phyloP scores from a whole-genome alignment of 2,113 vertebrate species.

The Notarius quadriscutis region DNA sequence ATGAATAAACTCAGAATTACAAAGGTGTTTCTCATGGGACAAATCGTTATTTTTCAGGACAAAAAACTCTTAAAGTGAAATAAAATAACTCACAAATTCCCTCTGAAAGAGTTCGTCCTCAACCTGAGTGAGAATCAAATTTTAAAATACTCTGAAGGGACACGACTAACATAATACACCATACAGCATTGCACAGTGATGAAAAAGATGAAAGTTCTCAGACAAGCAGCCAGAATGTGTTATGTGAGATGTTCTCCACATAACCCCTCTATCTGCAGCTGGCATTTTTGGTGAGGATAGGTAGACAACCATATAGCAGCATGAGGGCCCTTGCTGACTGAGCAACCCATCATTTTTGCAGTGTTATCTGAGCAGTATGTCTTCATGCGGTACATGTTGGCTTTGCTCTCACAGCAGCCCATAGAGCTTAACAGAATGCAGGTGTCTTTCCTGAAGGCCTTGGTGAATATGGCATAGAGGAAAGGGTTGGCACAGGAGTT shows the following conservation, averaged over 20 bases:
- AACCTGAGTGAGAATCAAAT: background rate
- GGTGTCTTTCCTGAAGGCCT: conserved; percentile 80
- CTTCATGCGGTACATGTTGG: conserved; percentile 73
- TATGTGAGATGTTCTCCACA: conserved; percentile 5
- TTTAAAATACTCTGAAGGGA: background rate
- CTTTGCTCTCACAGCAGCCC: conserved; percentile 77
- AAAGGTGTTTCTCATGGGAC: background rate
- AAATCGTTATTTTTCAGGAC: background rate
- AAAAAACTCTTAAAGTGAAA: background rate
- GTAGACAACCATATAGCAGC: conserved; percentile 21
- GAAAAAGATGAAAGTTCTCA: background rate
- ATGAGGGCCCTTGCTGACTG: background rate
- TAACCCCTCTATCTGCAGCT: conserved; percentile 33
- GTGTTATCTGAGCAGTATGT: conserved; percentile 51
- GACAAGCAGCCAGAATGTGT: background rate
- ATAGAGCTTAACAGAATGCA: conserved; percentile 79
- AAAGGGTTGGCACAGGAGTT: conserved; percentile 87
- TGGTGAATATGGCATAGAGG: conserved; percentile 83
- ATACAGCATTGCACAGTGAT: background rate
- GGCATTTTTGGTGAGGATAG: conserved; percentile 11
- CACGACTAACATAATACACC: background rate
- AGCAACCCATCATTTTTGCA: conserved; percentile 39
- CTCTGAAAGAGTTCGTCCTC: background rate
- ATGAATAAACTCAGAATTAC: conserved; percentile 12
- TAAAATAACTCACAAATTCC: conserved; percentile 2